Base-by-base conservation (phyloP, 2,113 vertebrate genomes). In the Ageneiosus marmoratus region DNA sequence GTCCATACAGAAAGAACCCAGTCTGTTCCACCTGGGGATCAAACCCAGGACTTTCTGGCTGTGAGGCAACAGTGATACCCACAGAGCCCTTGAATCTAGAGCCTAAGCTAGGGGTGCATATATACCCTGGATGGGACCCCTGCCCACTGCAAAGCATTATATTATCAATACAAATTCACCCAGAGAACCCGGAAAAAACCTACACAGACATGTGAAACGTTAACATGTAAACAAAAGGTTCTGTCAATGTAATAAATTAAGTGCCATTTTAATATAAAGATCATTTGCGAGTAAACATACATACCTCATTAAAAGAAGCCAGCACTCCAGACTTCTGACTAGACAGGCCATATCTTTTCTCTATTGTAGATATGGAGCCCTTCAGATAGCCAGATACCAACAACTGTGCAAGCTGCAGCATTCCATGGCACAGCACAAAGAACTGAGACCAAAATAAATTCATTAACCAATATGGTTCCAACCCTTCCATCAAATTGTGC, bases 361-460 rank as follows among this genome's bases (percentile, higher is more conserved):
- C 98, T 0, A 99, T 96, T 24, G 97, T 98, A 34, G 97, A 96
- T 88, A 98, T 96, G 90, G 97, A 97, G 84, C 97, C 97, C 91
- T 97, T 98, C 92, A 99, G 94, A 84, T 97, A 98, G 7, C 96
- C 95, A 0, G 98, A 98, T 20, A 96, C 95, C 92, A 98, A 85
- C 48, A 98, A 95, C 90, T 97, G 96, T 0, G 96, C 82, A 80
- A 99, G 89, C 88, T 98, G 97, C 74, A 99, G 95, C 41, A 97
- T 77, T 27, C 96, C 95, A 3, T 99, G 98, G 84, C 97, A 99
- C 6, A 97, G 79, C 1, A 99, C 93, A 0, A 99, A 99, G 88
- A 98, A 94, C 98, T 99, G 92, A 22, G 76, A 86, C 10, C 80
- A 4, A 82, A 51, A 62, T 11, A 34, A 37, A 34, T 32, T 24